phyloP scores from a whole-genome alignment of 2,888 invertebrate species.

The Euplexia lucipara region DNA sequence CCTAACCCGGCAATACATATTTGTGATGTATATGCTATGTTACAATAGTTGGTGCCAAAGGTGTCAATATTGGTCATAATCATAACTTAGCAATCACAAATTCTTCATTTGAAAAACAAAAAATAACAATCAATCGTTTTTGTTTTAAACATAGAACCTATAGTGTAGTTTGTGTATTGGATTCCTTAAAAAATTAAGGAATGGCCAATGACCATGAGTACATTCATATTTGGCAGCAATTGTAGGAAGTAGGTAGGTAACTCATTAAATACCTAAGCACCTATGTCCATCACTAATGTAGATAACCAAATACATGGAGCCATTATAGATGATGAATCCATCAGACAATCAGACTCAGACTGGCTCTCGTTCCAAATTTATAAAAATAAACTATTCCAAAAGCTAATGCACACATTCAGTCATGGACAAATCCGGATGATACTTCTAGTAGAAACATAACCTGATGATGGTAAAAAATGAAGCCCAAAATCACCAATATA shows the following conservation, averaged over 20 bases:
- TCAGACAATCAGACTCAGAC: constrained; percentile 1
- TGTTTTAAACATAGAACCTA: no score
- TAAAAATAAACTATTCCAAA: not conserved
- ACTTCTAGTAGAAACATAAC: not conserved
- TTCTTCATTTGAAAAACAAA: no score
- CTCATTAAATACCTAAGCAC: constrained; percentile 1
- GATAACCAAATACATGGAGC: not conserved
- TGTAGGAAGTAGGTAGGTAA: no score
- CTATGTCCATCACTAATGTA: not conserved
- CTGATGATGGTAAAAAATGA: not conserved
- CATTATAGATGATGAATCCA: not conserved
- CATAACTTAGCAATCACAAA: not conserved
- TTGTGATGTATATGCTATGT: not conserved
- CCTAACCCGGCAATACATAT: not conserved
- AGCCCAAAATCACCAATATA: not conserved
- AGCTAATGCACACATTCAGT: constrained; percentile 12
- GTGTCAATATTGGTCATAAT: not conserved
- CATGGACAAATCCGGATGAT: not conserved
- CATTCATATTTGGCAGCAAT: not conserved
- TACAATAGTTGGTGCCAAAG: not conserved
- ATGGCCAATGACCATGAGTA: not conserved
- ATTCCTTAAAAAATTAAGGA: not conserved
- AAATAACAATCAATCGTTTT: not conserved
- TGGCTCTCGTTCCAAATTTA: not conserved
- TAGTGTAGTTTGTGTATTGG: not conserved